Percentiles rank a stretch among this genome's conserved stretches.
These are phyloP conservation scores for Ferdinandea cuprea DNA, from an alignment of 2,888 invertebrate species.

Conservation along the genomic window DNA sequence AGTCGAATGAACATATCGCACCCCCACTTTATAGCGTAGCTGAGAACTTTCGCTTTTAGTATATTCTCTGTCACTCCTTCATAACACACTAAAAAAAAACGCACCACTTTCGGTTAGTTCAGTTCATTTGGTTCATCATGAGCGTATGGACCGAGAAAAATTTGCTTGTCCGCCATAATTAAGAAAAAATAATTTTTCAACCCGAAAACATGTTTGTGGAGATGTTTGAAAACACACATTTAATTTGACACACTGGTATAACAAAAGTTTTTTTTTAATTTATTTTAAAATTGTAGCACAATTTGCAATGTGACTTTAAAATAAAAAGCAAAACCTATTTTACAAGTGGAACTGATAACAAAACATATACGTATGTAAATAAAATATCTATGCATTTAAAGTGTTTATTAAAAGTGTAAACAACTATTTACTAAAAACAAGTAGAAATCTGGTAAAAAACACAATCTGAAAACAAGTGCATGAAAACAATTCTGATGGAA, in stretches of 20 bases:
- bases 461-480: slow-evolving; percentile 45
- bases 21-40: slow-evolving; percentile 44
- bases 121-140: slow-evolving; percentile 66
- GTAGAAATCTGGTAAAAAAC: neutral
- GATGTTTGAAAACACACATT: slow-evolving; percentile 22
- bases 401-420: slow-evolving; percentile 25
- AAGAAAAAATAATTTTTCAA: slow-evolving; percentile 15
- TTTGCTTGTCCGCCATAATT: slow-evolving; percentile 24
- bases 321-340: slow-evolving; percentile 48
- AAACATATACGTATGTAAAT: neutral
- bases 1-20: slow-evolving; percentile 40
- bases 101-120: slow-evolving; percentile 50
- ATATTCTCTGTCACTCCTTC: slow-evolving; percentile 34
- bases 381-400: slow-evolving; percentile 18
- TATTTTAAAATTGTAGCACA: slow-evolving; percentile 37
- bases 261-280: neutral
- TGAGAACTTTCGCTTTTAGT: slow-evolving; percentile 54
- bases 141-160: slow-evolving; percentile 44
- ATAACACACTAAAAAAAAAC: slow-evolving; percentile 44
- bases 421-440: neutral
- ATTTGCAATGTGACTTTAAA: slow-evolving; percentile 64
- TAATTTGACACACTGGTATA: slow-evolving; percentile 3
- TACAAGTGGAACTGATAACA: slow-evolving; percentile 30
- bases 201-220: slow-evolving; percentile 50
- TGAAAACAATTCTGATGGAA: slow-evolving; percentile 73